A percentile compares a stretch with the other conserved stretches of the same genome.
phyloP scores from a whole-genome alignment of 1,140 invertebrate species.

The Magallana ariakensis region DNA sequence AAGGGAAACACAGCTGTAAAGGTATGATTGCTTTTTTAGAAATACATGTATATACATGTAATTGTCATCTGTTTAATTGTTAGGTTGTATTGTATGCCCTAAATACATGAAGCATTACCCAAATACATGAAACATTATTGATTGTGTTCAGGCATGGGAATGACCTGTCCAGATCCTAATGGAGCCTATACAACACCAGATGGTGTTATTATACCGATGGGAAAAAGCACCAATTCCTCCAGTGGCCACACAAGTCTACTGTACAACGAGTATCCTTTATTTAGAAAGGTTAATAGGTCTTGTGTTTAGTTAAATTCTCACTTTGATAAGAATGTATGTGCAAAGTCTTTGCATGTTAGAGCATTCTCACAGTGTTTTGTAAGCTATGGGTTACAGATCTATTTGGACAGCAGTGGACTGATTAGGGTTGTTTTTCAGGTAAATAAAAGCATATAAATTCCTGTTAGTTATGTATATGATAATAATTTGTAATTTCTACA shows the following conservation, averaged over 20 bases:
- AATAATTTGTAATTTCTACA: too few relatives aligned
- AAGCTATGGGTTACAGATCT: too few relatives aligned
- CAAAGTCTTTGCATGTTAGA: too few relatives aligned
- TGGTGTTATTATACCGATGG: conserved; percentile 78
- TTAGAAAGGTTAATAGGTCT: not conserved
- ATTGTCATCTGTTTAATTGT: not conserved
- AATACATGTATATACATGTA: not conserved
- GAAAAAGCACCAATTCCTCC: conserved; percentile 65
- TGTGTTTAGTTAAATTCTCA: too few relatives aligned
- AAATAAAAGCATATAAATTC: too few relatives aligned
- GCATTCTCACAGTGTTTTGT: too few relatives aligned
- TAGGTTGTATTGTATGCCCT: not conserved
- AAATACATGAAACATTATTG: not conserved
- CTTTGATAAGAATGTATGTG: too few relatives aligned
- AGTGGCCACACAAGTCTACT: conserved; percentile 72
- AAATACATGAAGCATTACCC: not conserved
- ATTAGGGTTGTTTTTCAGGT: too few relatives aligned
- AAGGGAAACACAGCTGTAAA: conserved; percentile 79
- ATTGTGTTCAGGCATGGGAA: conserved; percentile 71
- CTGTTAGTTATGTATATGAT: too few relatives aligned
- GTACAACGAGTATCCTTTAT: conserved; percentile 80
- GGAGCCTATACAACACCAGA: conserved; percentile 65
- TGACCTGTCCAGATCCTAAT: conserved; percentile 73
- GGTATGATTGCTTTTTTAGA: conserved; percentile 57
- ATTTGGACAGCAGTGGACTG: too few relatives aligned